These are phyloP conservation scores for Aurelia aurita DNA, from an alignment of 30 jellyfish, hydroid and myxozoan species.

Conservation along the genomic window DNA sequence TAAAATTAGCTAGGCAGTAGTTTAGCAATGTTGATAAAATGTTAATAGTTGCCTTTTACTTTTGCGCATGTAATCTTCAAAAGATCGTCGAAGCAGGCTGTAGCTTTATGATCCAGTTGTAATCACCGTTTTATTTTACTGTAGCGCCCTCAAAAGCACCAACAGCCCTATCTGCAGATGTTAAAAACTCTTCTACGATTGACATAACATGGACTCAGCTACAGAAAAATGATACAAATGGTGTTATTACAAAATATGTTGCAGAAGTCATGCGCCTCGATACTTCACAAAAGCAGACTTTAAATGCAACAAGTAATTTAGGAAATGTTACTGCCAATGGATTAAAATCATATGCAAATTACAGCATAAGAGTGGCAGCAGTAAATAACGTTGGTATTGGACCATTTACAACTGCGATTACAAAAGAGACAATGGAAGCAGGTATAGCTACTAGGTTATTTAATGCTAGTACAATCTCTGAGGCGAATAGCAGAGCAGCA, in stretches of 20 bases:
- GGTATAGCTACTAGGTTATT: conserved; percentile 8
- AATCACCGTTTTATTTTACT: background rate
- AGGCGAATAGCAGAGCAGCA: too few relatives aligned
- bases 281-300: background rate
- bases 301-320: background rate
- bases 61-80: too few relatives aligned
- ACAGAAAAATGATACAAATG: conserved; percentile 64
- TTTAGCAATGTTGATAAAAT: too few relatives aligned
- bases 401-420: conserved; percentile 31
- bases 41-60: too few relatives aligned
- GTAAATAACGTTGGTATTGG: conserved; percentile 52
- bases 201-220: conserved; percentile 40
- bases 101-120: too few relatives aligned
- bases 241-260: conserved; percentile 24
- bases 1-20: too few relatives aligned
- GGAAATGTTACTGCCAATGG: background rate
- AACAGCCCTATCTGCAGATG: background rate
- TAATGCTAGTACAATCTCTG: too few relatives aligned
- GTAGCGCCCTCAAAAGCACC: conserved; percentile 67
- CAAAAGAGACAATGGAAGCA: conserved; percentile 30
- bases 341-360: conserved; percentile 53
- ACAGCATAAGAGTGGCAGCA: conserved; percentile 64
- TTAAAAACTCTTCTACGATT: conserved; percentile 7
- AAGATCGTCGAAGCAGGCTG: too few relatives aligned
- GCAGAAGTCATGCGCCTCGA: background rate